phyloP scores from a whole-genome alignment of 2,888 invertebrate genomes.

The Endomychus coccineus region DNA sequence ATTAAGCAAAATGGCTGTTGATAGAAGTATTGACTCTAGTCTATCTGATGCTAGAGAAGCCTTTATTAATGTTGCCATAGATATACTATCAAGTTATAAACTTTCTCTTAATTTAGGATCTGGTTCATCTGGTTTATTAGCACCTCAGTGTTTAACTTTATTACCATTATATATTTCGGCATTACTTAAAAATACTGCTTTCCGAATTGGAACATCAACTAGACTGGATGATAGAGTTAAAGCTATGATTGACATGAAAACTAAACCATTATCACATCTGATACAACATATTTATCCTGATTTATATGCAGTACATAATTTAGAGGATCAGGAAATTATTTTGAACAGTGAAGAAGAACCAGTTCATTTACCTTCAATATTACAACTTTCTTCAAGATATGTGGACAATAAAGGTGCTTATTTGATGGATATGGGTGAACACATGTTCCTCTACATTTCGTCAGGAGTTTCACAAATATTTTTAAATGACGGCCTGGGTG shows the following conservation, averaged over 20 bases:
- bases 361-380: slow-evolving; percentile 61
- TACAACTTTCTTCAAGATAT: slow-evolving; percentile 79
- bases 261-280: slow-evolving; percentile 70
- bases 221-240: slow-evolving; percentile 88
- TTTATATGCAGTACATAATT: slow-evolving; percentile 77
- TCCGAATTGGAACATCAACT: slow-evolving; percentile 81
- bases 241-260: slow-evolving; percentile 91
- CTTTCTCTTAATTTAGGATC: slow-evolving; percentile 56
- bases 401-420: slow-evolving; percentile 85
- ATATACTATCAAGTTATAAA: slow-evolving; percentile 73
- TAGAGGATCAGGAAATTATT: slow-evolving; percentile 44
- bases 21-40: slow-evolving; percentile 77
- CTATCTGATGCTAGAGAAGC: slow-evolving; percentile 93
- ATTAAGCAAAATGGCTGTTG: slow-evolving; percentile 96
- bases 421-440: slow-evolving; percentile 79
- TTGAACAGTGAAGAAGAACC: slow-evolving; percentile 36
- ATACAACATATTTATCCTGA: slow-evolving; percentile 86
- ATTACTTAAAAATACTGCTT: slow-evolving; percentile 82
- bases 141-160: slow-evolving; percentile 69
- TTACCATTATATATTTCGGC: slow-evolving; percentile 86
- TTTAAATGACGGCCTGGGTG: slow-evolving; percentile 71
- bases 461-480: slow-evolving; percentile 67
- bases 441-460: slow-evolving; percentile 77
- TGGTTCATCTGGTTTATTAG: slow-evolving; percentile 58
- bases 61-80: slow-evolving; percentile 89